Base-by-base conservation (phyloP, 2,888 invertebrate species). In the Torymus texanus region DNA sequence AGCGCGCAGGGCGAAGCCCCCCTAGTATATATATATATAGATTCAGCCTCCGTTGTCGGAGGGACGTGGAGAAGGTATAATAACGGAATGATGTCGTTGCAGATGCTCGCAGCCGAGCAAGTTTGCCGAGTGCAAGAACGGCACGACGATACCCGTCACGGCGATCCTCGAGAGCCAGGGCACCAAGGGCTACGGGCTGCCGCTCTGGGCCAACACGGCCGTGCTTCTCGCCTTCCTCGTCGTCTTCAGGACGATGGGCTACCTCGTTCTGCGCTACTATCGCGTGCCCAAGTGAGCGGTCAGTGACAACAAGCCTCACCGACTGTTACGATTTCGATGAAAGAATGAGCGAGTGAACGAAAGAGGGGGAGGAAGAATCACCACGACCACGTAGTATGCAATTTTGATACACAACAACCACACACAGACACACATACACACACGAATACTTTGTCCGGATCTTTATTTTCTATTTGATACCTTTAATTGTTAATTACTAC, bases 131-230 rank as follows among this genome's bases (percentile, higher is more conserved):
- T 94, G 94, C 88, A 88, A 89, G 80, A 92, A 92, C 87, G 92
- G 92, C 68, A 91, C 91, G 83, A 92, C 92, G 91, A 94, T 95
- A 90, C 94, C 94, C 84, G 92, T 93, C 81, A 91, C 92, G 81
- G 93, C 93, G 83, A 94, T 95, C 84, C 90, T 95, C 83, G 93
- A 93, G 85, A 92, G 92, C 80, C 93, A 93, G 85, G 92, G 93
- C 24, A 91, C 92, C 83, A 91, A 92, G 80, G 87, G 88, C 67
- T 85, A 88, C 65, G 88, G 89, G 75, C 87, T 92, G 82, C 94
- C 95, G 14, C 90, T 95, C 21, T 95, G 95, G 95, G 93, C 94
- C 79, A 95, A 95, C 90, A 95, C 95, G 14, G 89, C 94, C 78
- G 93, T 95, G 70, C 91, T 95, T 80, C 86, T 95, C 84, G 92